A percentile compares a stretch with the other conserved stretches of the same genome.
These are phyloP conservation scores for Diachasmimorpha longicaudata DNA, from an alignment of 1,140 invertebrate genomes.

Conservation along the genomic window DNA sequence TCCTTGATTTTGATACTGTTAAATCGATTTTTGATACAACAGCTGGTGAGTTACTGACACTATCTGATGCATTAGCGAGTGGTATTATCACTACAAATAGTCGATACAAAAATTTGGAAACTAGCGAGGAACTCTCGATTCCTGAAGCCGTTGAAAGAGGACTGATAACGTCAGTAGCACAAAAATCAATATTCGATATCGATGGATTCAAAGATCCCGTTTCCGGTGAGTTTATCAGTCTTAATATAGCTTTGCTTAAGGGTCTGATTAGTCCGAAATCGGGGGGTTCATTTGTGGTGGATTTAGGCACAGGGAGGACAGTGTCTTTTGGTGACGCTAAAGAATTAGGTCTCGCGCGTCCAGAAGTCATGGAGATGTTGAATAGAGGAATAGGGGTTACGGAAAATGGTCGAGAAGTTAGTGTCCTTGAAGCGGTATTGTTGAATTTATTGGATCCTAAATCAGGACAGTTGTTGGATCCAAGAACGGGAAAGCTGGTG, in stretches of 20 bases:
- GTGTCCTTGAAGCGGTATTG: slow-evolving; percentile 84
- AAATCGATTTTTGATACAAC: slow-evolving; percentile 85
- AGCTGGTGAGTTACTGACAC: slow-evolving; percentile 78
- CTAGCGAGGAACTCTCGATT: slow-evolving; percentile 74
- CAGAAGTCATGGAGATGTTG: slow-evolving; percentile 85
- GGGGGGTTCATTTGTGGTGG: slow-evolving; percentile 73
- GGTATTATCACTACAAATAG: slow-evolving; percentile 79
- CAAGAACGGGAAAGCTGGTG: slow-evolving; percentile 75
- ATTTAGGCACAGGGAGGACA: slow-evolving; percentile 76
- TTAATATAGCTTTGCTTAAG: slow-evolving; percentile 83
- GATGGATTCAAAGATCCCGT: slow-evolving; percentile 87
- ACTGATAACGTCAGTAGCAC: slow-evolving; percentile 84
- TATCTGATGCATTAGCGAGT: slow-evolving; percentile 81
- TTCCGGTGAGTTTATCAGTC: slow-evolving; percentile 82
- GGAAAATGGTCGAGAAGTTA: slow-evolving; percentile 76
- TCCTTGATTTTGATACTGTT: slow-evolving; percentile 81
- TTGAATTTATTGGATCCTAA: slow-evolving; percentile 83
- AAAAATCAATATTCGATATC: slow-evolving; percentile 90
- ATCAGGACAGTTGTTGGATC: slow-evolving; percentile 84
- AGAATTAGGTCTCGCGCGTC: slow-evolving; percentile 70
- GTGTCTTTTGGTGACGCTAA: slow-evolving; percentile 75
- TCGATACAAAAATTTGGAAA: slow-evolving; percentile 75
- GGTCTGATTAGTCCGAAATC: slow-evolving; percentile 78
- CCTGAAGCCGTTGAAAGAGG: slow-evolving; percentile 85
- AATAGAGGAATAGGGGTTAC: slow-evolving; percentile 81